These are phyloP conservation scores for Drosophila busckii DNA, from an alignment of 1,140 invertebrate genomes.

Conservation along the genomic window DNA sequence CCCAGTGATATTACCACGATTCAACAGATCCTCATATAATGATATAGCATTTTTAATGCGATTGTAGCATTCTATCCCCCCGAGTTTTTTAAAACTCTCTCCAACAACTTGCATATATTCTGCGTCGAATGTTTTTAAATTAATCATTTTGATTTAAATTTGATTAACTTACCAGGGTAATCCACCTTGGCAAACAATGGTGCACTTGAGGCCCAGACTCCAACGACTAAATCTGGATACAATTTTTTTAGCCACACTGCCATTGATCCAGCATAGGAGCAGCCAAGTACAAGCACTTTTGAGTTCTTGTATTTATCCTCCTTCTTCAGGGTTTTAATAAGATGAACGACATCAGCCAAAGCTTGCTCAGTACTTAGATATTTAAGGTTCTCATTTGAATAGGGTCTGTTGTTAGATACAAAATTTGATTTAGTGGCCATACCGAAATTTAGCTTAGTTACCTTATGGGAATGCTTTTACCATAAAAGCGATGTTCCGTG, in stretches of 20 bases:
- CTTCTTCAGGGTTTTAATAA: conserved; percentile 82
- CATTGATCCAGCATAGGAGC: conserved; percentile 90
- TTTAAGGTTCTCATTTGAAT: conserved; percentile 82
- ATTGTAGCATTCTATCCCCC: conserved; percentile 79
- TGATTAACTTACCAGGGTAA: conserved; percentile 79
- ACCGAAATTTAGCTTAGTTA: conserved; percentile 78
- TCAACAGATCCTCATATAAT: conserved; percentile 77
- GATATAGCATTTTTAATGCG: conserved; percentile 80
- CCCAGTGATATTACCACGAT: conserved; percentile 28
- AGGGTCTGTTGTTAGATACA: too few relatives aligned
- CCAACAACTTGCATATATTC: conserved; percentile 63
- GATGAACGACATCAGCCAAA: conserved; percentile 86
- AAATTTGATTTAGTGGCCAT: too few relatives aligned
- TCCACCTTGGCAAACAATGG: conserved; percentile 85
- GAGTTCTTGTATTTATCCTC: conserved; percentile 68
- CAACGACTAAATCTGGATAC: conserved; percentile 86
- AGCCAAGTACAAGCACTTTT: conserved; percentile 84
- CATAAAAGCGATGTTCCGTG: conserved; percentile 92
- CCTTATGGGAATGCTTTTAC: conserved; percentile 86
- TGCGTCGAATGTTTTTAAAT: background rate
- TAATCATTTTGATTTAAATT: background rate
- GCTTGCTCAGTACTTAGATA: conserved; percentile 88
- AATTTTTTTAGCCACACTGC: conserved; percentile 87
- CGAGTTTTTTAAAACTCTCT: conserved; percentile 44
- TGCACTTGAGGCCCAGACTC: conserved; percentile 86